These are phyloP conservation scores for Gorsachius goisagi DNA, from an alignment of 2,113 vertebrate species.

Conservation along the genomic window DNA sequence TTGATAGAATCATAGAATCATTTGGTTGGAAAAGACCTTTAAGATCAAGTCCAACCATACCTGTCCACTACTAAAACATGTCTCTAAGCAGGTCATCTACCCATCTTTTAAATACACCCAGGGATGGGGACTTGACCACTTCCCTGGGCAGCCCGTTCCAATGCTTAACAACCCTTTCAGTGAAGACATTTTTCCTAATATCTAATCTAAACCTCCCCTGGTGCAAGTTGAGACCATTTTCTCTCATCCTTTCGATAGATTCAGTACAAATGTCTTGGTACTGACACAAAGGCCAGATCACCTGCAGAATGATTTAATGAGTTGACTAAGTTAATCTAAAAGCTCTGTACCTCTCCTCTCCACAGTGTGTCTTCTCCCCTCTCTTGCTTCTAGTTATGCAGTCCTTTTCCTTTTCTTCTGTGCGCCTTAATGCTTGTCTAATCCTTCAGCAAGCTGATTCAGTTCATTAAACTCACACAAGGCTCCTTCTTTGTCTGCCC, in stretches of 20 bases:
- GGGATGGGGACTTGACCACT: no score
- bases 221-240: no score
- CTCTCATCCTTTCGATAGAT: not conserved
- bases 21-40: no score
- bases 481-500: not conserved
- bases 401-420: not conserved
- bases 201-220: no score
- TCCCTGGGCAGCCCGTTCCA: no score
- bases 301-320: not conserved
- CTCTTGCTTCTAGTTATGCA: not conserved
- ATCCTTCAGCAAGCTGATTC: not conserved
- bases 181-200: no score
- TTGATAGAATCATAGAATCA: not conserved
- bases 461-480: not conserved
- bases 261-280: not conserved
- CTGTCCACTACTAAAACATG: no score
- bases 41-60: no score
- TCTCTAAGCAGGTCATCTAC: no score
- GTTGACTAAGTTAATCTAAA: not conserved
- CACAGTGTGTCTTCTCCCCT: not conserved
- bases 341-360: not conserved
- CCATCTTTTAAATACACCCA: no score
- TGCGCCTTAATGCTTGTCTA: not conserved
- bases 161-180: no score
- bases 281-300: not conserved